Evolutionary conservation across 2,888 invertebrate genomes (phyloP).

Genomic region (Falcaria lacertinaria): DNA sequence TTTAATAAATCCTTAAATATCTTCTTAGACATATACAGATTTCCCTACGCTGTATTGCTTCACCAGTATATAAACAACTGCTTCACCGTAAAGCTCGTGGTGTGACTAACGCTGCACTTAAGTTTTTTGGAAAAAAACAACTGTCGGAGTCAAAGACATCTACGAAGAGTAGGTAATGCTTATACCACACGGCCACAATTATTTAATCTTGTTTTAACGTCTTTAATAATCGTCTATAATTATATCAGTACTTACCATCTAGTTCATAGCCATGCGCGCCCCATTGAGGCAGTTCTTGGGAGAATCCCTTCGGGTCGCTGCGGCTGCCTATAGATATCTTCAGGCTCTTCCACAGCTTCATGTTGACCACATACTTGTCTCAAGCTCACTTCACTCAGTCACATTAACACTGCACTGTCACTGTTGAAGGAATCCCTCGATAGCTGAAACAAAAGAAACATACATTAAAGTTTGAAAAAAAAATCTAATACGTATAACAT

Average conservation of each 20-base stretch:
- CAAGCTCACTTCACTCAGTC: constrained; percentile 38
- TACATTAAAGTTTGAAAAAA: not conserved
- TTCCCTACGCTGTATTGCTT: no score
- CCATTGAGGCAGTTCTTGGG: constrained; percentile 68
- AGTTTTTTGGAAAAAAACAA: no score
- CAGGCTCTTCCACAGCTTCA: constrained; percentile 76
- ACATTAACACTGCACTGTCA: constrained; percentile 32
- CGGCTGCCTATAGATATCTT: constrained; percentile 73
- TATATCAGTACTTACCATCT: constrained; percentile 61
- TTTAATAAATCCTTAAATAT: no score
- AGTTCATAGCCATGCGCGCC: constrained; percentile 66
- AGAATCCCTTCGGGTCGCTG: constrained; percentile 57
- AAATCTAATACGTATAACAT: not conserved
- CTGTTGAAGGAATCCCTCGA: constrained; percentile 1
- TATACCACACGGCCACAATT: no score
- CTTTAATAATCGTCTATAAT: no score
- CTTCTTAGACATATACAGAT: no score
- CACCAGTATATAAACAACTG: no score
- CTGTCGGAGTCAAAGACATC: no score
- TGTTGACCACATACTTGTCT: constrained; percentile 65
- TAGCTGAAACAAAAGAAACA: constrained; percentile 20
- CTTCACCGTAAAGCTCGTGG: no score
- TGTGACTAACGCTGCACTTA: no score
- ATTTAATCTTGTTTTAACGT: not conserved
- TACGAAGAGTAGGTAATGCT: no score